phyloP scores from a whole-genome alignment of 2,888 invertebrate genomes.

The Pammene aurita region DNA sequence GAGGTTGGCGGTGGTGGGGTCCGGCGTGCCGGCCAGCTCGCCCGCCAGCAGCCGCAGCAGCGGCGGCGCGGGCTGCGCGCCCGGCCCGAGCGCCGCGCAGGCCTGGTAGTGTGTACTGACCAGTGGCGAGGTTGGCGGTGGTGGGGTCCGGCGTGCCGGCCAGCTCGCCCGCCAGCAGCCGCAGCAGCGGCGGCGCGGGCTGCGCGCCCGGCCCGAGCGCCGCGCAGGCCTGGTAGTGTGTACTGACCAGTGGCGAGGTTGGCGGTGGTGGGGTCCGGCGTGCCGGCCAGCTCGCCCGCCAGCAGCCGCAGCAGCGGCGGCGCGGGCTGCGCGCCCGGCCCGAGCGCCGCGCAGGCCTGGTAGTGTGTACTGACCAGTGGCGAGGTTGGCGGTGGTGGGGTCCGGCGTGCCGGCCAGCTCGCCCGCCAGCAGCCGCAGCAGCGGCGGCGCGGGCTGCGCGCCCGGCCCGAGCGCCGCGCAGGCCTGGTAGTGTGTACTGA shows the following conservation, averaged over 20 bases:
- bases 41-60: conserved; percentile 95
- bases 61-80: conserved; percentile 86
- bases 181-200: conserved; percentile 90
- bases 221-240: conserved; percentile 88
- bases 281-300: conserved; percentile 97
- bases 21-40: conserved; percentile 97
- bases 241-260: conserved; percentile 82
- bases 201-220: conserved; percentile 61
- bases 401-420: conserved; percentile 98
- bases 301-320: conserved; percentile 95
- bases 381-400: conserved; percentile 93
- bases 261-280: conserved; percentile 96
- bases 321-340: conserved; percentile 69
- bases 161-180: conserved; percentile 97
- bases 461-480: conserved; percentile 61
- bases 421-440: conserved; percentile 95
- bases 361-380: conserved; percentile 79
- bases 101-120: conserved; percentile 87
- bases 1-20: conserved; percentile 94
- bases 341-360: conserved; percentile 85
- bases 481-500: conserved; percentile 87
- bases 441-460: conserved; percentile 86
- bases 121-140: conserved; percentile 89
- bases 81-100: conserved; percentile 60
- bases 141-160: conserved; percentile 97